A percentile compares a stretch with the other conserved stretches of the same genome.
phyloP scores from a whole-genome alignment of 1,140 invertebrate genomes.

The Tetramorium parvispinum region DNA sequence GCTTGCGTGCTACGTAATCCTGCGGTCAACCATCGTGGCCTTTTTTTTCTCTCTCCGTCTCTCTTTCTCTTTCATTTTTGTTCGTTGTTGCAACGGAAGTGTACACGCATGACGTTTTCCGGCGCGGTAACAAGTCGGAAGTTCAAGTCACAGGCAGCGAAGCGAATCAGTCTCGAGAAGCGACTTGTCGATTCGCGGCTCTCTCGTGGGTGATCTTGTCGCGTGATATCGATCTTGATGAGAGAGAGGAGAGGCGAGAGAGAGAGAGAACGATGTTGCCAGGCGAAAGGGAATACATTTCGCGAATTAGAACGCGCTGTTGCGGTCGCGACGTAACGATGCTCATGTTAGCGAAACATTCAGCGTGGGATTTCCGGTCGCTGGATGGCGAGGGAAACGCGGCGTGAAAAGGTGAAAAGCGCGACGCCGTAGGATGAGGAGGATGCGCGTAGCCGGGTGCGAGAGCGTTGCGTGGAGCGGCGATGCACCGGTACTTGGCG shows the following conservation, averaged over 20 bases:
- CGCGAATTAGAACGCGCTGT: slow-evolving; percentile 8
- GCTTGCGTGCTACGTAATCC: slow-evolving; percentile 33
- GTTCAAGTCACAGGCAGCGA: not conserved
- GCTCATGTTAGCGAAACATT: not conserved
- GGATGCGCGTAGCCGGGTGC: not conserved
- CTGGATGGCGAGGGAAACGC: slow-evolving; percentile 17
- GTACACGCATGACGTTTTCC: slow-evolving; percentile 26
- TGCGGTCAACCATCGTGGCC: not conserved
- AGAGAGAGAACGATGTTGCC: no score
- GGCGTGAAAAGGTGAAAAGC: slow-evolving; percentile 47
- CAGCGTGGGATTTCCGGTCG: slow-evolving; percentile 33
- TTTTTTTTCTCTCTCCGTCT: not conserved
- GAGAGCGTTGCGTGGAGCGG: slow-evolving; percentile 43
- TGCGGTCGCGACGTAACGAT: not conserved
- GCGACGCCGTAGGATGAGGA: slow-evolving; percentile 41
- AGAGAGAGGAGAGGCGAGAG: not conserved
- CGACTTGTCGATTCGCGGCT: not conserved
- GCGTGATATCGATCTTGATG: not conserved
- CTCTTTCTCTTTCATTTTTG: not conserved
- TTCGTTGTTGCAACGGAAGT: slow-evolving; percentile 6
- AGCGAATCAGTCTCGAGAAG: not conserved
- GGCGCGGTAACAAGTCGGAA: slow-evolving; percentile 6
- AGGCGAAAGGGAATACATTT: not conserved
- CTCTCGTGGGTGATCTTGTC: not conserved
- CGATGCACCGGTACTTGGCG: slow-evolving; percentile 54